Percentiles rank a stretch among this genome's conserved stretches.
These are phyloP conservation scores for Notodonta dromedarius DNA, from an alignment of 2,888 invertebrate species.

Conservation along the genomic window DNA sequence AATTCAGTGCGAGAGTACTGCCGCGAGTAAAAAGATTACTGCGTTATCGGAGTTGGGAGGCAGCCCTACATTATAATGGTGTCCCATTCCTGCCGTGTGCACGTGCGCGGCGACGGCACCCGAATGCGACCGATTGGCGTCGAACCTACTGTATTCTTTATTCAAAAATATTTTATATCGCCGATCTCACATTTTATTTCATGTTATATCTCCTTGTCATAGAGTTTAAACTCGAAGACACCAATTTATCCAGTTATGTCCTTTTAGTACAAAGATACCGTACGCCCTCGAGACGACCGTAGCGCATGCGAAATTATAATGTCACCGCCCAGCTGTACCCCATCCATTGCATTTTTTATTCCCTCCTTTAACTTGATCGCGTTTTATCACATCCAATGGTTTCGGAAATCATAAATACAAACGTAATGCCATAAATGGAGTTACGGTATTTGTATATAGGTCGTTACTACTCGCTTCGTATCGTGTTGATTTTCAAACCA, in stretches of 20 bases:
- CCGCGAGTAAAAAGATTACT: constrained; percentile 33
- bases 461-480: constrained; percentile 69
- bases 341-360: constrained; percentile 51
- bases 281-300: constrained; percentile 73
- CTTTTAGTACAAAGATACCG: constrained; percentile 32
- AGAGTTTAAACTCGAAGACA: constrained; percentile 24
- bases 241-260: constrained; percentile 20
- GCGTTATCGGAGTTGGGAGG: constrained; percentile 46
- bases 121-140: constrained; percentile 71
- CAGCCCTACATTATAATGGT: constrained; percentile 54
- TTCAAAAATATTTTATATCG: constrained; percentile 31
- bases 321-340: constrained; percentile 37
- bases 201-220: fast-evolving
- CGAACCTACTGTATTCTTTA: constrained; percentile 46
- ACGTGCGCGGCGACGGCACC: constrained; percentile 74
- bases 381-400: constrained; percentile 46
- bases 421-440: constrained; percentile 43
- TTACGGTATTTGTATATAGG: constrained; percentile 64
- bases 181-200: constrained; percentile 13
- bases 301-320: constrained; percentile 71
- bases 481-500: constrained; percentile 76
- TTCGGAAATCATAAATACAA: constrained; percentile 26
- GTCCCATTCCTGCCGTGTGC: constrained; percentile 63
- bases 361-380: constrained; percentile 11
- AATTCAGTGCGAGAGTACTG: constrained; percentile 35